A percentile compares a stretch with the other conserved stretches of the same genome.
Conservation (phyloP, 1,140 invertebrate genomes). For the Pygmarrhopalites habei region DNA sequence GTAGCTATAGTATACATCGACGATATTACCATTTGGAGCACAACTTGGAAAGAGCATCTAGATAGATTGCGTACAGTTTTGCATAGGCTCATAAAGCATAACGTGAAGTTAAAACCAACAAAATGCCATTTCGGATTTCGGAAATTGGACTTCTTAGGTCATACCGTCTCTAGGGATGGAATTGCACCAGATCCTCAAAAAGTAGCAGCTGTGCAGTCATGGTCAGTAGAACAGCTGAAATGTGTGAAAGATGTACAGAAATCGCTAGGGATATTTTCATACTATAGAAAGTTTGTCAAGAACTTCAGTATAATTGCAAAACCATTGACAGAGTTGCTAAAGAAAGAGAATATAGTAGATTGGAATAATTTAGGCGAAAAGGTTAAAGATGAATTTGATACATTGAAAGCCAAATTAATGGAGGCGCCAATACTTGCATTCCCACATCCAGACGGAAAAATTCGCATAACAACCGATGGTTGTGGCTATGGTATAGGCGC, state of each 20-base stretch:
- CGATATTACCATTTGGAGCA: constrained; percentile 33
- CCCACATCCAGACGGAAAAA: neutral
- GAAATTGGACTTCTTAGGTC: constrained; percentile 40
- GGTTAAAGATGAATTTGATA: constrained; percentile 14
- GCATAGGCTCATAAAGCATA: constrained; percentile 15
- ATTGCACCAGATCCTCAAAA: constrained; percentile 40
- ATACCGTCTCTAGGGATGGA: constrained; percentile 35
- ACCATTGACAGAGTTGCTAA: constrained; percentile 30
- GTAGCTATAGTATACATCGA: constrained; percentile 38
- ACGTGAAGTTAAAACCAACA: constrained; percentile 40
- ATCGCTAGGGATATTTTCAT: constrained; percentile 21
- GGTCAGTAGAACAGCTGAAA: neutral
- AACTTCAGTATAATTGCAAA: constrained; percentile 15
- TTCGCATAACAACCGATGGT: neutral
- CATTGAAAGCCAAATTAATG: neutral
- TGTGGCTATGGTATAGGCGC: neutral
- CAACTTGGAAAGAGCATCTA: constrained; percentile 30
- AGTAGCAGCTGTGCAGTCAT: constrained; percentile 40
- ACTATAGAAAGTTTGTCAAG: constrained; percentile 26
- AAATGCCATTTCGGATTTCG: constrained; percentile 41
- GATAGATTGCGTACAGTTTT: constrained; percentile 38
- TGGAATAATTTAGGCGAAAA: neutral
- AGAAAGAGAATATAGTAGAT: too few relatives aligned
- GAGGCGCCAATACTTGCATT: neutral
- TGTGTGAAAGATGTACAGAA: neutral